A percentile compares a stretch with the other conserved stretches of the same genome.
These are phyloP conservation scores for Perithous albicinctus DNA, from an alignment of 2,888 invertebrate species.

Conservation along the genomic window DNA sequence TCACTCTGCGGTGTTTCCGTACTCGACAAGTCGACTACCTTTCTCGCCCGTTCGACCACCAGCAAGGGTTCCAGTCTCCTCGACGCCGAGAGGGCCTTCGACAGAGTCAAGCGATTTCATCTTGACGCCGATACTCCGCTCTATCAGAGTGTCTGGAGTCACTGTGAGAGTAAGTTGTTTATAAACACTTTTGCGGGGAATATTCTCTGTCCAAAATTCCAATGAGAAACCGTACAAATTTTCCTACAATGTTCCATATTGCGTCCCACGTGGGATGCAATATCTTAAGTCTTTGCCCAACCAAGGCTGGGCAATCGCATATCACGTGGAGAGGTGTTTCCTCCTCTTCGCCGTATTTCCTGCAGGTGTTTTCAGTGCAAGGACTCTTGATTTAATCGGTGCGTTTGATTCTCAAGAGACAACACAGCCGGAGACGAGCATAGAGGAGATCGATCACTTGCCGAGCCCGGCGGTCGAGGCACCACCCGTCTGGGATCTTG, in stretches of 20 bases:
- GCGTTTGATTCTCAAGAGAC: too few species aligned
- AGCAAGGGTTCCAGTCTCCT: slow-evolving; percentile 75
- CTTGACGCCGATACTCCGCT: slow-evolving; percentile 76
- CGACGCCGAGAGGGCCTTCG: slow-evolving; percentile 78
- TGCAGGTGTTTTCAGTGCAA: too few species aligned
- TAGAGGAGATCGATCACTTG: slow-evolving; percentile 80
- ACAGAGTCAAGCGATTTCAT: slow-evolving; percentile 79
- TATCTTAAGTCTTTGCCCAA: neutral
- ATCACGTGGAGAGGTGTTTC: too few species aligned
- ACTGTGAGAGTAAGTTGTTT: slow-evolving; percentile 80
- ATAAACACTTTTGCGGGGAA: too few species aligned
- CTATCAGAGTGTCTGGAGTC: slow-evolving; percentile 77
- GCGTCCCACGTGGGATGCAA: too few species aligned
- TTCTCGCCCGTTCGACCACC: slow-evolving; percentile 77
- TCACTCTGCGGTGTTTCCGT: slow-evolving; percentile 87
- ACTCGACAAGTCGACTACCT: slow-evolving; percentile 86
- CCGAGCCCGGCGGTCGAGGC: slow-evolving; percentile 75
- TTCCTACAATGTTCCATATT: too few species aligned
- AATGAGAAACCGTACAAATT: too few species aligned
- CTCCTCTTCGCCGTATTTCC: too few species aligned
- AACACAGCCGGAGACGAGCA: slow-evolving; percentile 68
- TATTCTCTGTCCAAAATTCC: too few species aligned
- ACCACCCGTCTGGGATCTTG: slow-evolving; percentile 69
- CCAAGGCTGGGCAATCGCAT: too few species aligned
- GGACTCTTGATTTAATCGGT: too few species aligned